These are phyloP conservation scores for Pogonocherus hispidulus DNA, from an alignment of 2,888 invertebrate genomes.

Conservation along the genomic window DNA sequence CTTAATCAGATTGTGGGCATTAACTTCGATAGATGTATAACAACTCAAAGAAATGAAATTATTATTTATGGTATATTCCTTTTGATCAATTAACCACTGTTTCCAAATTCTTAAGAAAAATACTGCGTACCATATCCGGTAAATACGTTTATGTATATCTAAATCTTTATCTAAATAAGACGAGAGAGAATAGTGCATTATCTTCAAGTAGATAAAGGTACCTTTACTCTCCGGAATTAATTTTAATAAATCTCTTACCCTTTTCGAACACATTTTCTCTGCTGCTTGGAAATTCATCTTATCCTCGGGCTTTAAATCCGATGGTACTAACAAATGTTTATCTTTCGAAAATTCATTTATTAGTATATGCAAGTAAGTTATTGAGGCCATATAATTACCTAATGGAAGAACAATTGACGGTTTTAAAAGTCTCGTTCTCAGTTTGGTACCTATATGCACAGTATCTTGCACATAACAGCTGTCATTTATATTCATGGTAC, in stretches of 20 bases:
- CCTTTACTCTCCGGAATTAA: slow-evolving; percentile 27
- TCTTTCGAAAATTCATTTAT: slow-evolving; percentile 9
- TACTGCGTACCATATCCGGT: slow-evolving; percentile 36
- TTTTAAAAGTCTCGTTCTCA: slow-evolving; percentile 36
- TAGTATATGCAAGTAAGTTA: slow-evolving; percentile 18
- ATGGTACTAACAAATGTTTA: slow-evolving; percentile 35
- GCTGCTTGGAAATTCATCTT: slow-evolving; percentile 28
- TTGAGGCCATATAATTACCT: slow-evolving; percentile 24
- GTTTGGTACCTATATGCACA: slow-evolving; percentile 33
- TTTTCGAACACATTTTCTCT: slow-evolving; percentile 17
- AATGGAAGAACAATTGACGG: slow-evolving; percentile 16
- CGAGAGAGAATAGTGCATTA: slow-evolving; percentile 35
- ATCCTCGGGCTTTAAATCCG: slow-evolving; percentile 33
- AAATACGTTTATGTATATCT: slow-evolving; percentile 21
- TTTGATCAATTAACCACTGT: slow-evolving; percentile 13
- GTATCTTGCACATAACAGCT: slow-evolving; percentile 30
- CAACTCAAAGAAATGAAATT: slow-evolving; percentile 36
- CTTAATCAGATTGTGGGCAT: slow-evolving; percentile 29
- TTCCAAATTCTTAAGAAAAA: slow-evolving; percentile 37
- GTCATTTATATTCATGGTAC: not conserved
- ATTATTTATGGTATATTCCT: slow-evolving; percentile 19
- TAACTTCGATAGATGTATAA: slow-evolving; percentile 38
- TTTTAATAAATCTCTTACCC: slow-evolving; percentile 26
- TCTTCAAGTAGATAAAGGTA: slow-evolving; percentile 35
- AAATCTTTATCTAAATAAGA: slow-evolving; percentile 25